phyloP scores from a whole-genome alignment of 2,113 vertebrate species.

The Saccopteryx leptura region DNA sequence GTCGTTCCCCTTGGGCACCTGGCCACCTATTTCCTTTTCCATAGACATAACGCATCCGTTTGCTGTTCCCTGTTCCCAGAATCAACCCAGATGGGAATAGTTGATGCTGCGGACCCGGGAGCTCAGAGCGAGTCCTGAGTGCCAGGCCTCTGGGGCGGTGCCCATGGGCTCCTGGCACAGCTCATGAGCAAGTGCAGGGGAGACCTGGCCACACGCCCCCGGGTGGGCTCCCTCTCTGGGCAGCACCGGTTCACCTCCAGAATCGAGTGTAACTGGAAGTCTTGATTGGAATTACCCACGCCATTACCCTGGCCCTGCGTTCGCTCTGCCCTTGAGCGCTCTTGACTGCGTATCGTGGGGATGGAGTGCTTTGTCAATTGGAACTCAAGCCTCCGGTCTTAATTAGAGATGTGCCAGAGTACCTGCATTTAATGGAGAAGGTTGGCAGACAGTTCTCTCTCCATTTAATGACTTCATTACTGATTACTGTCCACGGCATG shows the following conservation, averaged over 20 bases:
- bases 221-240: slow-evolving; percentile 28
- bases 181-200: neutral
- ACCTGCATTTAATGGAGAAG: slow-evolving; percentile 70
- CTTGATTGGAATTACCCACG: slow-evolving; percentile 75
- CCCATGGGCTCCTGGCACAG: neutral
- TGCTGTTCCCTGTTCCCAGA: neutral
- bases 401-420: slow-evolving; percentile 82
- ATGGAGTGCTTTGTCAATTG: slow-evolving; percentile 80
- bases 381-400: slow-evolving; percentile 80
- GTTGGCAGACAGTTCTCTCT: slow-evolving; percentile 64
- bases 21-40: neutral
- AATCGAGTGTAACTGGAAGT: slow-evolving; percentile 79
- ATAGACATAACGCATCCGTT: neutral
- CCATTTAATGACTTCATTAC: slow-evolving; percentile 58
- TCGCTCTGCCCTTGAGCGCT: slow-evolving; percentile 77
- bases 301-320: slow-evolving; percentile 59
- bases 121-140: neutral
- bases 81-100: neutral
- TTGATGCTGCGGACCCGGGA: neutral
- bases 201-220: neutral
- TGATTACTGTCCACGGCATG: slow-evolving; percentile 62
- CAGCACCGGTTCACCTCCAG: slow-evolving; percentile 77
- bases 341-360: slow-evolving; percentile 71
- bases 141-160: neutral
- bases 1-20: neutral